Conservation (phyloP, 2,113 vertebrate genomes). For the Platysternon megacephalum region DNA sequence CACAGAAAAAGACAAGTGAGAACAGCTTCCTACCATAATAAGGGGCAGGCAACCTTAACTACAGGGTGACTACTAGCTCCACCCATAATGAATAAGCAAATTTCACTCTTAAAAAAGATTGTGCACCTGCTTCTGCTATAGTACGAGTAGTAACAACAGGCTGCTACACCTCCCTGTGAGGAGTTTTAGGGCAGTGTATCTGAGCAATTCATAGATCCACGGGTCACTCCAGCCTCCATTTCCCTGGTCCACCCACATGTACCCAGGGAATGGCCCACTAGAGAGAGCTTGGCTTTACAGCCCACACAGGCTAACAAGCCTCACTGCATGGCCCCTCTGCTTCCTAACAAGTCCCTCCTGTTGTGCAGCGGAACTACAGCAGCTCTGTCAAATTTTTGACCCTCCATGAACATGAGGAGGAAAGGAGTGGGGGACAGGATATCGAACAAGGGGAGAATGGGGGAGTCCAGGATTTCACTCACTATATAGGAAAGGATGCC, state of each 20-base stretch:
- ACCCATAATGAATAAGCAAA: not conserved
- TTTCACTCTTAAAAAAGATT: not conserved
- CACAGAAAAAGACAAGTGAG: not conserved
- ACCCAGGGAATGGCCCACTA: not conserved
- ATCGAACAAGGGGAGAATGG: not conserved
- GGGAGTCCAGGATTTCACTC: not conserved
- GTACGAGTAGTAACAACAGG: not conserved
- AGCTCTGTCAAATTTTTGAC: not conserved
- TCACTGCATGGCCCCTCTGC: not conserved
- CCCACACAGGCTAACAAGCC: accelerated
- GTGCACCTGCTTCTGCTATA: not conserved
- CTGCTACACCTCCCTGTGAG: not conserved
- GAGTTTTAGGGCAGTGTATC: not conserved
- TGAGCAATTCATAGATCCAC: not conserved
- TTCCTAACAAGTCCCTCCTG: not conserved
- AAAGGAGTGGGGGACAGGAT: not conserved
- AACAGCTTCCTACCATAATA: not conserved
- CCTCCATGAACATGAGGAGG: accelerated
- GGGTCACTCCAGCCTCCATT: not conserved
- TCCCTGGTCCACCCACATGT: not conserved
- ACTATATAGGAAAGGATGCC: not conserved
- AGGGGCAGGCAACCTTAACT: not conserved
- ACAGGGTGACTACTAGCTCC: not conserved
- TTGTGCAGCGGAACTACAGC: accelerated
- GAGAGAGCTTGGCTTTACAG: not conserved